These are phyloP conservation scores for Rhorus exstirpatorius DNA, from an alignment of 2,888 invertebrate genomes.

Conservation along the genomic window DNA sequence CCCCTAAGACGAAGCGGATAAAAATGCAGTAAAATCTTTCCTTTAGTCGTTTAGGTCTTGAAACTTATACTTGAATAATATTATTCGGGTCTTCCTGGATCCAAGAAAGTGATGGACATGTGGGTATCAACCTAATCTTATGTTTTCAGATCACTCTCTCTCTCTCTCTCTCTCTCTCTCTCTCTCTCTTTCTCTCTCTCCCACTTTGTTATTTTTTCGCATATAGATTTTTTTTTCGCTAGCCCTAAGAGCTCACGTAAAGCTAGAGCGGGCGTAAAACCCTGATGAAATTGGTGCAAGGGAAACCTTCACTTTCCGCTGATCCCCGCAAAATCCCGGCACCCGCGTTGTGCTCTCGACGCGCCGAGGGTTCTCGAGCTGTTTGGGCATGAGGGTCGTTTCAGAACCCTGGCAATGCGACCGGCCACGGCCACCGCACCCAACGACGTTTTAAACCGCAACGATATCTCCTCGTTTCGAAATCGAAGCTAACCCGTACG, in stretches of 20 bases:
- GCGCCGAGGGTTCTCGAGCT: constrained; percentile 67
- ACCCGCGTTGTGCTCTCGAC: constrained; percentile 65
- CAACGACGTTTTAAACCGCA: constrained; percentile 85
- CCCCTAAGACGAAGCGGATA: too few species aligned
- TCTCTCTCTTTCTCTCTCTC: constrained; percentile 1
- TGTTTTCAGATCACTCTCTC: neutral
- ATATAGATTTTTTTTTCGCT: constrained; percentile 43
- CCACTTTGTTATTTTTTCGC: constrained; percentile 32
- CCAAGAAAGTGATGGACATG: constrained; percentile 3
- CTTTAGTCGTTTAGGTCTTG: neutral
- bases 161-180: neutral
- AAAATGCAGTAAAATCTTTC: neutral
- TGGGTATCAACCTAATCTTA: constrained; percentile 26
- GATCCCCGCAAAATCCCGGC: constrained; percentile 84
- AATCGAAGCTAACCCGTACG: constrained; percentile 76
- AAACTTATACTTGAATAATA: constrained; percentile 3
- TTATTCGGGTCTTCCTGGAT: neutral
- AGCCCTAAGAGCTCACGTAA: constrained; percentile 41
- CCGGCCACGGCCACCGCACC: constrained; percentile 76
- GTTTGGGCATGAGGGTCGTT: constrained; percentile 74
- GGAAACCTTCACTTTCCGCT: constrained; percentile 81
- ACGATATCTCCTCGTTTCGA: constrained; percentile 83
- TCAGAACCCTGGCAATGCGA: constrained; percentile 74
- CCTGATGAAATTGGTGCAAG: constrained; percentile 54
- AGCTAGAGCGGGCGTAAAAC: constrained; percentile 55